Conservation (phyloP, 2,797 vertebrate species). For the Choloepus didactylus region DNA sequence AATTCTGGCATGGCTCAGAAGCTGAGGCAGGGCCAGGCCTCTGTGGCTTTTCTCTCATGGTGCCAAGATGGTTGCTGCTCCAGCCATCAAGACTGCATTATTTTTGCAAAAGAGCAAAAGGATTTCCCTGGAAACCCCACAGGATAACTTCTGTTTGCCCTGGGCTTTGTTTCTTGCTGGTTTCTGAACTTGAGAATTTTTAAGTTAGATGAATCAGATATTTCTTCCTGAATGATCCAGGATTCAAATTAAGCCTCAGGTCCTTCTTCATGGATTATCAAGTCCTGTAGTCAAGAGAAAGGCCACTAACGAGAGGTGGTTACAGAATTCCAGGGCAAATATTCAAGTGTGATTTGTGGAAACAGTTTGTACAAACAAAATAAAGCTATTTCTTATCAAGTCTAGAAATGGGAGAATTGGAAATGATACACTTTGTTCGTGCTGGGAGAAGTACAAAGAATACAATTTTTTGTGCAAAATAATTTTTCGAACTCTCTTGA, state of each 20-base stretch:
- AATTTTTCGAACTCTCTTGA: slow-evolving; percentile 36
- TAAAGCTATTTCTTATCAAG: slow-evolving; percentile 2
- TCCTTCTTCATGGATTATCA: background rate
- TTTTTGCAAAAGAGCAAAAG: background rate
- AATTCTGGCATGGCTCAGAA: slow-evolving; percentile 25
- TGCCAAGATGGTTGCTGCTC: background rate
- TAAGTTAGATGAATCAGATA: background rate
- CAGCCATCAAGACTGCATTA: background rate
- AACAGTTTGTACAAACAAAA: slow-evolving; percentile 56
- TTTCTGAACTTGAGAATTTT: slow-evolving; percentile 38
- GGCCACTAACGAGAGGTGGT: background rate
- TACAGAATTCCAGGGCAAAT: slow-evolving; percentile 40
- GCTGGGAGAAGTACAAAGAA: slow-evolving; percentile 7
- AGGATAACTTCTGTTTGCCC: background rate
- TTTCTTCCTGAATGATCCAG: background rate
- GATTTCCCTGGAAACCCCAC: background rate
- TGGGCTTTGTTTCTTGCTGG: background rate
- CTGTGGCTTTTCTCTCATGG: background rate
- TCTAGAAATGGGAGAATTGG: slow-evolving; percentile 26
- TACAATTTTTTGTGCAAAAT: background rate
- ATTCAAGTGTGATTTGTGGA: slow-evolving; percentile 22
- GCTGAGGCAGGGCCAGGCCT: background rate
- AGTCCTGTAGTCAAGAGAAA: slow-evolving; percentile 22
- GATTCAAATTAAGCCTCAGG: background rate
- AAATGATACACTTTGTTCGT: slow-evolving; percentile 24